These are phyloP conservation scores for Hymenochirus boettgeri DNA, from an alignment of 2,113 vertebrate species.

Conservation along the genomic window DNA sequence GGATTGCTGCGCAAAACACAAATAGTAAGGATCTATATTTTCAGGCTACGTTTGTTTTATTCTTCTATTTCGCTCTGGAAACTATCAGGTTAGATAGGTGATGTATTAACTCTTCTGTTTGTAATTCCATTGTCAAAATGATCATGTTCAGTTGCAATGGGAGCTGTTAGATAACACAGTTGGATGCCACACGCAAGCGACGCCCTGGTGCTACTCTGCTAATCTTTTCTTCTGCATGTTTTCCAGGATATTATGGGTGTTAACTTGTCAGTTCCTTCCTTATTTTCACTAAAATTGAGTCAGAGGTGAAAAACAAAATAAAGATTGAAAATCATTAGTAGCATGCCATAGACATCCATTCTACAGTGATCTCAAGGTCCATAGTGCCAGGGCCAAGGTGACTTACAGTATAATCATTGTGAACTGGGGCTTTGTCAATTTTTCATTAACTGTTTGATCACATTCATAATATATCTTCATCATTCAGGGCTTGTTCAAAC, in stretches of 20 bases:
- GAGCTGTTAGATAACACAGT: slow-evolving; percentile 24
- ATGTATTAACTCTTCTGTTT: slow-evolving; percentile 12
- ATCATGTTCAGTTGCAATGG: slow-evolving; percentile 16
- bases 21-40: no score
- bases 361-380: no score
- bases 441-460: no score
- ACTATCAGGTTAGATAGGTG: no score
- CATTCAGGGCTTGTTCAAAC: no score
- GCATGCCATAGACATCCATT: slow-evolving; percentile 6
- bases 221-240: slow-evolving; percentile 19
- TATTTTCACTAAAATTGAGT: slow-evolving; percentile 36
- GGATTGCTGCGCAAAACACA: no score
- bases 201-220: slow-evolving; percentile 32
- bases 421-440: no score
- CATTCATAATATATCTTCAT: no score
- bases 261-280: slow-evolving; percentile 35
- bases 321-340: slow-evolving; percentile 13
- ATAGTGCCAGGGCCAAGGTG: no score
- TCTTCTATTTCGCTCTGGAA: no score
- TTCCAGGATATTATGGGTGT: slow-evolving; percentile 41
- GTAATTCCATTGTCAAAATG: slow-evolving; percentile 10
- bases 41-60: no score
- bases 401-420: no score
- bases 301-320: slow-evolving; percentile 32
- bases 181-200: slow-evolving; percentile 22